Percentiles rank a stretch among this genome's conserved stretches.
phyloP scores from a whole-genome alignment of 2,113 vertebrate genomes.

The Aptenodytes patagonicus region DNA sequence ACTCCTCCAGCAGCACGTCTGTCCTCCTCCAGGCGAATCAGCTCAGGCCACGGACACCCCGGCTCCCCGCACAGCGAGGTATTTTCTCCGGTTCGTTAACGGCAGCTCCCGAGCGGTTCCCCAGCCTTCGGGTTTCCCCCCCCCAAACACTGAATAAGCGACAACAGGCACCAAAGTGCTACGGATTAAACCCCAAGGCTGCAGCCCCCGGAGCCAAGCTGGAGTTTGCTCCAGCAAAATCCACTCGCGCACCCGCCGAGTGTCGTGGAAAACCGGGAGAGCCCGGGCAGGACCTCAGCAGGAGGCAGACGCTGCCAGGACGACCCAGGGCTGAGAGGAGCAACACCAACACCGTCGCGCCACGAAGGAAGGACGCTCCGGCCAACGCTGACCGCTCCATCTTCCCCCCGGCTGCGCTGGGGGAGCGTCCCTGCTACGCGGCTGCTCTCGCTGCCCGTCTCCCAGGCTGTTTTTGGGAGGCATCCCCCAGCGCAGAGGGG shows the following conservation, averaged over 20 bases:
- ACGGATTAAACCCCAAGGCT: background rate
- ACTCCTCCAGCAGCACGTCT: background rate
- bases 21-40: background rate
- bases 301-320: background rate
- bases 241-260: fast-evolving
- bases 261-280: background rate
- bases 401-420: background rate
- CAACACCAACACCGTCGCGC: background rate
- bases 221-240: background rate
- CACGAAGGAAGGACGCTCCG: background rate
- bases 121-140: too few relatives aligned
- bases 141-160: background rate
- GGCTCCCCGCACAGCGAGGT: background rate
- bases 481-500: fast-evolving
- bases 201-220: background rate
- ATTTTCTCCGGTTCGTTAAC: background rate
- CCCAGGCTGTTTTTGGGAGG: background rate
- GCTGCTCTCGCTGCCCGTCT: background rate
- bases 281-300: background rate
- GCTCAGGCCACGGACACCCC: background rate
- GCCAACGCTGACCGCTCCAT: background rate
- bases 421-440: background rate
- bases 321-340: too few relatives aligned
- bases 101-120: background rate
- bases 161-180: background rate